Conservation (phyloP, 2,113 vertebrate genomes). For the rabbit (Oryctolagus cuniculus) region DNA sequence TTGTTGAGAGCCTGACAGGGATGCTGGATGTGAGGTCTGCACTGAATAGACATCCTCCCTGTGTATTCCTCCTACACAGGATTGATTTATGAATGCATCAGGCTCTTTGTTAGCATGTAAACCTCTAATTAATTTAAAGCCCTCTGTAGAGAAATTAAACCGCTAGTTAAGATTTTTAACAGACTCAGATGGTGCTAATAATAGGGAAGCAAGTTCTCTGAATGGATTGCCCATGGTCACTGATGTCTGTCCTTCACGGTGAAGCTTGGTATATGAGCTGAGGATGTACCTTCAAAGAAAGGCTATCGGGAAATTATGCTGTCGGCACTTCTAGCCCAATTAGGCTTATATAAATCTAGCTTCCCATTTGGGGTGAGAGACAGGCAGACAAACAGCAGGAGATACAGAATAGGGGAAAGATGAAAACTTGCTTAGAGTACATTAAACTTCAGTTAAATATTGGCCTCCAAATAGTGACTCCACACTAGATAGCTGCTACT, state of each 20-base stretch:
- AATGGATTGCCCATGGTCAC: conserved; percentile 86
- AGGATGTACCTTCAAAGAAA: conserved; percentile 68
- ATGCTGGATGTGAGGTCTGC: conserved; percentile 88
- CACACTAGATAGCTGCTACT: neutral
- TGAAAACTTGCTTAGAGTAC: neutral
- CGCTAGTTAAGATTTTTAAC: conserved; percentile 89
- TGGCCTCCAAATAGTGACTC: neutral
- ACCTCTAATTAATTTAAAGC: conserved; percentile 95
- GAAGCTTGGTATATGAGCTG: conserved; percentile 78
- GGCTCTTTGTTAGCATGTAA: conserved; percentile 90
- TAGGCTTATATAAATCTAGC: conserved; percentile 74
- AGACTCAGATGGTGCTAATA: conserved; percentile 91
- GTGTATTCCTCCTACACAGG: conserved; percentile 84
- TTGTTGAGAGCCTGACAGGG: conserved; percentile 86
- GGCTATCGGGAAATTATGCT: conserved; percentile 43
- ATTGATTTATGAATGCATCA: conserved; percentile 91
- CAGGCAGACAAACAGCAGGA: neutral
- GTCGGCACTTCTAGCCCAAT: conserved; percentile 74
- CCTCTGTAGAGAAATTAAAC: conserved; percentile 91
- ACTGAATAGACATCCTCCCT: conserved; percentile 87
- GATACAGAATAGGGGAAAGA: neutral
- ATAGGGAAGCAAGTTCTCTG: conserved; percentile 87
- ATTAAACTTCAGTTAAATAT: neutral
- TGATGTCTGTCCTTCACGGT: conserved; percentile 82
- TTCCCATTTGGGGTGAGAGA: conserved; percentile 76